Base-by-base conservation (phyloP, 2,113 vertebrate species). In the Cyphomyrus plagiostoma region DNA sequence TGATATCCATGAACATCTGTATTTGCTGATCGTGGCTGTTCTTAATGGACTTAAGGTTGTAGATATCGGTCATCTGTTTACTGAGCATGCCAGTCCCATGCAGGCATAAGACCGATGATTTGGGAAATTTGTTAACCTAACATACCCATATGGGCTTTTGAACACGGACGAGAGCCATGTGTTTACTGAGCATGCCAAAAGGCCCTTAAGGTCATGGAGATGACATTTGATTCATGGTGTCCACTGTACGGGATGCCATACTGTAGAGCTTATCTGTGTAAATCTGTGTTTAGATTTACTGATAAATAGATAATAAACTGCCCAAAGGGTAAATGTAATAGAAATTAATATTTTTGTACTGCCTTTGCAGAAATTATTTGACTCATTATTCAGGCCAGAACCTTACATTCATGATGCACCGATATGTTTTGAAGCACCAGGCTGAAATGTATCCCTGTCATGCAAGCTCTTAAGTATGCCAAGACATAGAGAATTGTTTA, bases 311-410 rank as follows among this genome's bases (percentile, higher is more conserved):
- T 30, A 39, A 56, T n/a, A 53, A 52, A 86, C 49, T 86, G 84
- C 50, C 49, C 85, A 87, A 53, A 53, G 26, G 50, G 26, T 35
- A 87, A 52, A 48, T 56, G 10, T 21, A 53, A 56, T 53, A 53
- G 50, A 87, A 30, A 6, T 53, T 87, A 87, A 87, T 53, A 39
- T 53, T 87, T 87, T 53, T 87, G 19, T 87, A 87, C n/a, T 49
- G 45, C 82, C 21, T 84, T 48, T 48, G 82, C 82, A n/a, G 82
- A 84, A 46, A 84, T 23, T 48, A 84, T 48, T 84, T 84, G 5
- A 48, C 7, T 45, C 42, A 82, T 23, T 84, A 48, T 84, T n/a
- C 45, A 45, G 45, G 82, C 42, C 45, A 48, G 23, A 48, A 45
- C 45, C 45, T n/a, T 84, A 4, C 45, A 84, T 84, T 48, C 45